Percentiles rank a stretch among this genome's conserved stretches.
Evolutionary conservation across 2,888 invertebrate genomes (phyloP).

Genomic region (Aleiodes testaceus): DNA sequence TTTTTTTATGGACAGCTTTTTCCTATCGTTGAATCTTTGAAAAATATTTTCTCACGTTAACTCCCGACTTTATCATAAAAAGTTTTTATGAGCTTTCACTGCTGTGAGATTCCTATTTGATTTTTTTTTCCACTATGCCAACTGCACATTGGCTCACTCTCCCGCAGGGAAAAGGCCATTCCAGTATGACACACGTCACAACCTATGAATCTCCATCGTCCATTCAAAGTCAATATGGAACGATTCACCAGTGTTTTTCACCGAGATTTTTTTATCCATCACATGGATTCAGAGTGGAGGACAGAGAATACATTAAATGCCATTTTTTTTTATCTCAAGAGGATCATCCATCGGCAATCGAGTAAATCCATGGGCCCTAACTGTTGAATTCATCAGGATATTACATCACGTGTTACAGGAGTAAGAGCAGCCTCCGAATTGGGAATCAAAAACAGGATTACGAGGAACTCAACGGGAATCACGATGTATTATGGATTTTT

Average conservation of each 20-base stretch:
- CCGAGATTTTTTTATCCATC: constrained; percentile 10
- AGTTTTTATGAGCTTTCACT: no score
- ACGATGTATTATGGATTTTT: constrained; percentile 10
- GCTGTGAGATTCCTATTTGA: not conserved
- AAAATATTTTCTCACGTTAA: not conserved
- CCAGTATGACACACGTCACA: constrained; percentile 29
- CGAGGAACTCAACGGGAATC: constrained; percentile 5
- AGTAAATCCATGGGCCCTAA: constrained; percentile 6
- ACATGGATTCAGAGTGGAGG: not conserved
- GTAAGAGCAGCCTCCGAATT: not conserved
- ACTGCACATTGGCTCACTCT: constrained; percentile 18
- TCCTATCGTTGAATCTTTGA: constrained; percentile 1
- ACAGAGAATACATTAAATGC: not conserved
- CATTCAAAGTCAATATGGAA: constrained; percentile 32
- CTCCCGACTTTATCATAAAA: no score
- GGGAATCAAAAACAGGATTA: constrained; percentile 12
- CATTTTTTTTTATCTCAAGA: constrained; percentile 16
- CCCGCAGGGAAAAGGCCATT: constrained; percentile 21
- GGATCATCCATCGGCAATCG: constrained; percentile 1
- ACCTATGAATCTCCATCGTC: constrained; percentile 26
- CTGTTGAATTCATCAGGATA: constrained; percentile 18
- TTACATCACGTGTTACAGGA: constrained; percentile 36
- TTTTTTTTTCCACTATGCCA: constrained; percentile 16
- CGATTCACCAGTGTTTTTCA: constrained; percentile 1
- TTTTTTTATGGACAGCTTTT: not conserved